These are phyloP conservation scores for Nezara viridula DNA, from an alignment of 2,888 invertebrate species.

Conservation along the genomic window DNA sequence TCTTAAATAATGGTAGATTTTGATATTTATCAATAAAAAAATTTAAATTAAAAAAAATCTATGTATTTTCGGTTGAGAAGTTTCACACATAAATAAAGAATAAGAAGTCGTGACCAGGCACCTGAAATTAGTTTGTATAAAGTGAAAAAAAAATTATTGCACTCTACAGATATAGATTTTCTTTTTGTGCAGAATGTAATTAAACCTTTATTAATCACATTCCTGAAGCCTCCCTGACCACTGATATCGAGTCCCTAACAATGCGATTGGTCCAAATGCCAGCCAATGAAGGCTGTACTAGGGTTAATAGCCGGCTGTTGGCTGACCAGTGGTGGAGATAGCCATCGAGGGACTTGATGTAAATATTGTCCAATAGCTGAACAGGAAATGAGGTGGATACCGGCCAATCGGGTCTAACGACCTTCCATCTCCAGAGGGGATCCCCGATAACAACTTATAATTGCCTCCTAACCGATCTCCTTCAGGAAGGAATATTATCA, in stretches of 20 bases:
- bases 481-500: background rate
- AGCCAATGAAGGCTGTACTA: background rate
- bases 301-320: background rate
- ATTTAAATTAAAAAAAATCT: no score
- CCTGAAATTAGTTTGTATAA: no score
- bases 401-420: slow-evolving; percentile 5
- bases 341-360: background rate
- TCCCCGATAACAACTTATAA: slow-evolving; percentile 11
- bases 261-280: background rate
- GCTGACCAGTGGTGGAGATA: background rate
- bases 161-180: no score
- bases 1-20: no score
- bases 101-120: no score
- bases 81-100: no score
- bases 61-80: no score
- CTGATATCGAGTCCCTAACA: background rate
- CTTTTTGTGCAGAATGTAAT: no score
- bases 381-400: slow-evolving; percentile 29
- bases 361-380: slow-evolving; percentile 26
- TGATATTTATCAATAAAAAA: no score
- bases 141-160: no score
- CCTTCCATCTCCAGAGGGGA: background rate
- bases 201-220: background rate
- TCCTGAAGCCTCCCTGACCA: background rate
- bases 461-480: background rate